Base-by-base conservation (phyloP, 2,888 invertebrate species). In the Caenorhabditis japonica region DNA sequence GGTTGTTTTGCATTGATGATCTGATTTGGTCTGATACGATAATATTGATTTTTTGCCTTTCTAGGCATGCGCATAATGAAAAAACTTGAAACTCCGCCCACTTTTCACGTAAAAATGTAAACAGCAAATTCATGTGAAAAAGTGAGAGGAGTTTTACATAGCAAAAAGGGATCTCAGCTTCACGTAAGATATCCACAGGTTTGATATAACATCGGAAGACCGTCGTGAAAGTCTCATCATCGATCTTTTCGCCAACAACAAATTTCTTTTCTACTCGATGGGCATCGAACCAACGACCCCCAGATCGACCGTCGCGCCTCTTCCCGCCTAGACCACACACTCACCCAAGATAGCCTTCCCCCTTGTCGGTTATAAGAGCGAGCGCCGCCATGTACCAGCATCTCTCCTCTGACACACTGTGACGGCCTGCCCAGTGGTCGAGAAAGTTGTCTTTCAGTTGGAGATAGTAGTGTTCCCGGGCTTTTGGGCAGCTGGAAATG, bases 401-500 rank as follows among this genome's bases (percentile, higher is more conserved):
- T 78, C 89, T 88, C 72, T 90, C 90, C 52, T 88, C 88, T 88
- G 87, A 90, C 15, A 89, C 85, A 4, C 85, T 80, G 66, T 85
- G 84, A 25, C 82, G 72, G n/a, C 75, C 79, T 8, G 80, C 76
- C 85, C 85, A 85, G 76, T 89, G 89, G 77, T 88, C 90, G 70
- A 91, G 89, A 68, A 92, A 90, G 90, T 97, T 97, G 90, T 94
- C 92, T 77, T 94, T 93, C 88, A 97, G 90, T 90, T 97, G 97
- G 84, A 94, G 91, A 90, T 95, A 97, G 90, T 97, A 97, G 88
- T 95, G 93, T 88, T 94, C 94, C 70, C 94, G 91, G 59, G 95
- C 94, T 83, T 93, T 92, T 87, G 94, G 94, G 91, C 96, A 95
- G 89, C 92, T 91, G 74, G 70, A 84, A 69, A 43, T 46, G n/a